phyloP scores from a whole-genome alignment of 2,888 invertebrate species.

The Sinotaia quadrata region DNA sequence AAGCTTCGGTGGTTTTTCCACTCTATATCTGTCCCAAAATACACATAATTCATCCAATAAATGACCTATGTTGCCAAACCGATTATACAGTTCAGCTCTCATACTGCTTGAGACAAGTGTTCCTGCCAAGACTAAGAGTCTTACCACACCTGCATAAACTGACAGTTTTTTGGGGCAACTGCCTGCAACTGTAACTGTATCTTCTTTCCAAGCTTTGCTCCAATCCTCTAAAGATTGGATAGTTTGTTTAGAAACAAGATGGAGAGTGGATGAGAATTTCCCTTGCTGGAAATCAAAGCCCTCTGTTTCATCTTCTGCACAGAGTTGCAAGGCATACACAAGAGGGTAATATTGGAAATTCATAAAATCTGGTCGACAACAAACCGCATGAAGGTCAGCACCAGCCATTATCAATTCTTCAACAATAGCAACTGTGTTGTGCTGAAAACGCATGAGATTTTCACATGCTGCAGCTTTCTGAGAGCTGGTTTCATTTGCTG shows the following conservation, averaged over 20 bases:
- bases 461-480: conserved; percentile 22
- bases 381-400: conserved; percentile 32
- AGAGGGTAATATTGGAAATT: conserved; percentile 4
- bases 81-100: conserved; percentile 18
- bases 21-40: conserved; percentile 33
- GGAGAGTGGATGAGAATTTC: conserved; percentile 28
- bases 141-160: conserved; percentile 45
- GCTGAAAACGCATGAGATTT: conserved; percentile 38
- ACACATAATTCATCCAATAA: conserved; percentile 41
- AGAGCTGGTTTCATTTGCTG: conserved; percentile 3
- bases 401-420: conserved; percentile 45
- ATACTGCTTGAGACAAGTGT: conserved; percentile 24
- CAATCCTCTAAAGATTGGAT: conserved; percentile 28
- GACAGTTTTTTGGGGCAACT: conserved; percentile 26
- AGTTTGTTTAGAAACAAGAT: conserved; percentile 26
- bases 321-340: conserved; percentile 27
- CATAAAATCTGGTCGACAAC: conserved; percentile 1
- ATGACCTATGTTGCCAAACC: conserved; percentile 20
- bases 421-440: conserved; percentile 44
- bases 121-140: conserved; percentile 41
- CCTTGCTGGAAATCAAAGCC: conserved; percentile 26
- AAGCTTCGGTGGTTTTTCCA: conserved; percentile 35
- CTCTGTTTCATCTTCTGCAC: conserved; percentile 26
- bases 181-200: neutral
- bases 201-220: neutral